Conservation (phyloP, 2,888 invertebrate genomes). For the Noctua pronuba region DNA sequence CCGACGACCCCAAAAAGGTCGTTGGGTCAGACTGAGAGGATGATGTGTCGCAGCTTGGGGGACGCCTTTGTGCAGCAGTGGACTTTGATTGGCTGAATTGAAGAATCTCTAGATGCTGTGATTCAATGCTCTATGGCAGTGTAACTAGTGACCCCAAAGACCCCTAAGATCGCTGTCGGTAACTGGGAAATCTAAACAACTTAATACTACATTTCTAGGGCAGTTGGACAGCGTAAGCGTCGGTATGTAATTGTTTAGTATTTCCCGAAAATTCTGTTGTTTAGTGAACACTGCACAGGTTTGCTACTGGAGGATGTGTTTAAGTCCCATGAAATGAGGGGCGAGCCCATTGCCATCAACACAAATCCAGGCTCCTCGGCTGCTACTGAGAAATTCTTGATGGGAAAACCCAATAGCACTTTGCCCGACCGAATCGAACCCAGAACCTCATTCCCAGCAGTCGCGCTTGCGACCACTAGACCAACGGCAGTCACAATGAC, state of each 20-base stretch:
- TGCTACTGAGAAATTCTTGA: too few species aligned
- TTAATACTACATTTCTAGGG: constrained; percentile 22
- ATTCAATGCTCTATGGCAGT: not conserved
- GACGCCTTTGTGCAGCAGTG: not conserved
- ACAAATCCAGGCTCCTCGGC: too few species aligned
- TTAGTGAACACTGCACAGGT: not conserved
- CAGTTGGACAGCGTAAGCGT: constrained; percentile 18
- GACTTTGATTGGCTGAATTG: not conserved
- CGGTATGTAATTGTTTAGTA: constrained; percentile 1
- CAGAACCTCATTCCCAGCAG: too few species aligned
- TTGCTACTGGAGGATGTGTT: not conserved
- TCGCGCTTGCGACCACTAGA: too few species aligned
- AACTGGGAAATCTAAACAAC: constrained; percentile 21
- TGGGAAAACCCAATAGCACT: too few species aligned
- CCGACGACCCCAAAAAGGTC: not conserved
- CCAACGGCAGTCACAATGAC: too few species aligned
- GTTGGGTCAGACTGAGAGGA: not conserved
- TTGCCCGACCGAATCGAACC: too few species aligned
- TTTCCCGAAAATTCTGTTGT: not conserved
- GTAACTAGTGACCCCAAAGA: not conserved
- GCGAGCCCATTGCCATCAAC: too few species aligned
- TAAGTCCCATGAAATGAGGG: too few species aligned
- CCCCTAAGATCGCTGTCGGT: not conserved
- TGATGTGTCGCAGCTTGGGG: not conserved
- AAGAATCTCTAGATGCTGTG: not conserved